Conservation (phyloP, 2,888 invertebrate genomes). For the Orchesella flavescens region DNA sequence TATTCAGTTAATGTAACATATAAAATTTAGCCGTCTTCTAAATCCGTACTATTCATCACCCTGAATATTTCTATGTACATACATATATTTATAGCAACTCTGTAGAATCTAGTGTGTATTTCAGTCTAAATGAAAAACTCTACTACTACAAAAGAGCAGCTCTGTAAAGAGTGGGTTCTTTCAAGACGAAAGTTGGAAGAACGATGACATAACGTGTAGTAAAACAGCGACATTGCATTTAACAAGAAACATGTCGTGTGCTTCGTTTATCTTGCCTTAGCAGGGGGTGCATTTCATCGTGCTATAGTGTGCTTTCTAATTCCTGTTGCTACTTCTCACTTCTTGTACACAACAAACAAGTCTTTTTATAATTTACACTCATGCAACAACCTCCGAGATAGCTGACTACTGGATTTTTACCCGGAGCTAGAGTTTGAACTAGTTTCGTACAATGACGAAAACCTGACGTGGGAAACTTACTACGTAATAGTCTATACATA, state of each 20-base stretch:
- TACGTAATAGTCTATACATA: not conserved
- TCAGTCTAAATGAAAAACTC: no score
- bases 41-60: no score
- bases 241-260: conserved; percentile 32
- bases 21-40: no score
- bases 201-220: not conserved
- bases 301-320: conserved; percentile 18
- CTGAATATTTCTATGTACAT: no score
- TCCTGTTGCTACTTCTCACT: conserved; percentile 37
- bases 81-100: no score
- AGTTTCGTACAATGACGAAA: not conserved
- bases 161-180: no score
- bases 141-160: no score
- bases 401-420: no score
- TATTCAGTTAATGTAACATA: no score
- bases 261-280: conserved; percentile 60
- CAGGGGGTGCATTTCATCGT: conserved; percentile 46
- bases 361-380: no score
- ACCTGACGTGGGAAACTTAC: not conserved
- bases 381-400: no score
- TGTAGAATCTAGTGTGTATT: no score
- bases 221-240: conserved; percentile 38
- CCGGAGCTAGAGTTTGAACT: not conserved
- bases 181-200: conserved; percentile 18
- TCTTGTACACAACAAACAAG: not conserved